These are phyloP conservation scores for Trachelus iudaicus DNA, from an alignment of 2,888 invertebrate species.

Conservation along the genomic window DNA sequence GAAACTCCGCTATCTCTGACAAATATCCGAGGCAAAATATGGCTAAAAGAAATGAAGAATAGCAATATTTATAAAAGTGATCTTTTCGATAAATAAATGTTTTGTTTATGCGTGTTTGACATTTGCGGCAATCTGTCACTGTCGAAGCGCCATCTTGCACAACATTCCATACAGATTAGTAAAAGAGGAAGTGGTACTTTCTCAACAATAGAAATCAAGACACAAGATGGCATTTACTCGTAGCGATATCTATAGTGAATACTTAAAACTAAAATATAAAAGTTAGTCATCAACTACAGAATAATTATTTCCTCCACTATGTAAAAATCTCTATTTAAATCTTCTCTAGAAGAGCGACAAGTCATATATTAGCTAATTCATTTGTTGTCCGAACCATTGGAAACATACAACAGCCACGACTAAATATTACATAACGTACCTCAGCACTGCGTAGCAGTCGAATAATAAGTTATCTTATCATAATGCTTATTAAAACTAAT, in stretches of 20 bases:
- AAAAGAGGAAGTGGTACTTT: not conserved
- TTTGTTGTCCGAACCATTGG: not conserved
- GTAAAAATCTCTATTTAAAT: not conserved
- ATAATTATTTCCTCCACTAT: not conserved
- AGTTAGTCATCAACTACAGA: too few species aligned
- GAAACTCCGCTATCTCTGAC: not conserved
- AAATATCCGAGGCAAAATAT: not conserved
- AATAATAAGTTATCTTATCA: too few species aligned
- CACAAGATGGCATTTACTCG: not conserved
- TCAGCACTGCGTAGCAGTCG: too few species aligned
- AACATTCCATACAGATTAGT: not conserved
- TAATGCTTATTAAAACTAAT: too few species aligned
- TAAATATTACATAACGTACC: too few species aligned
- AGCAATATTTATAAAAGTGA: not conserved
- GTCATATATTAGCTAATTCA: not conserved
- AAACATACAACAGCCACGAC: not conserved
- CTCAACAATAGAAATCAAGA: not conserved
- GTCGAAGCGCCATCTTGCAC: not conserved
- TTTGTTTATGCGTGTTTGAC: not conserved
- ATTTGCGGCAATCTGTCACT: slow-evolving; percentile 3
- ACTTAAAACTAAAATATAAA: not conserved
- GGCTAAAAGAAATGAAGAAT: not conserved
- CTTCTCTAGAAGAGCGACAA: not conserved
- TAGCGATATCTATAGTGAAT: not conserved
- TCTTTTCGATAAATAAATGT: not conserved